Conservation (phyloP, 2,888 invertebrate genomes). For the Heliconius erato region DNA sequence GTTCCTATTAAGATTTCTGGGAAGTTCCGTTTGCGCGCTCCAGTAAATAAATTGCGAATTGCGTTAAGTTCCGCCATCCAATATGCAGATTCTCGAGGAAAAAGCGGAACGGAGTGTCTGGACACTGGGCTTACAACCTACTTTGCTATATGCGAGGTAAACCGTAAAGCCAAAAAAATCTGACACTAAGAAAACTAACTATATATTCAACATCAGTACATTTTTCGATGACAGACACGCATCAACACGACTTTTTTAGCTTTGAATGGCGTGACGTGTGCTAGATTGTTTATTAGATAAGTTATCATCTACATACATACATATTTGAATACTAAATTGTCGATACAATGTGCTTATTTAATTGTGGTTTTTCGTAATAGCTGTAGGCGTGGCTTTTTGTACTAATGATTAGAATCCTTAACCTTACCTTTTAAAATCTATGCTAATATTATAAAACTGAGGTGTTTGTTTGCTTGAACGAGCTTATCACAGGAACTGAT, state of each 20-base stretch:
- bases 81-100: neutral
- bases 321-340: slow-evolving; percentile 29
- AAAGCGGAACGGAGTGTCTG: neutral
- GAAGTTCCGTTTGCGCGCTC: neutral
- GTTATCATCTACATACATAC: slow-evolving; percentile 13
- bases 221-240: slow-evolving; percentile 7
- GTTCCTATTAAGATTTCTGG: neutral
- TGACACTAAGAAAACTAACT: neutral
- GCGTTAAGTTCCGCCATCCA: neutral
- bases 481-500: too few relatives aligned
- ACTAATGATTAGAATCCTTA: neutral
- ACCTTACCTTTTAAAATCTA: too few relatives aligned
- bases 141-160: neutral
- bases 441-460: too few relatives aligned
- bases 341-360: neutral
- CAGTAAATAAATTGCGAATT: neutral
- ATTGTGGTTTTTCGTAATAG: neutral
- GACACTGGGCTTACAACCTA: neutral
- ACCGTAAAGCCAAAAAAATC: neutral
- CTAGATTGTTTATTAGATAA: slow-evolving; percentile 32
- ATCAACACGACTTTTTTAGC: slow-evolving; percentile 41
- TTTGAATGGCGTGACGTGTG: slow-evolving; percentile 46
- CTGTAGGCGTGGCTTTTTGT: slow-evolving; percentile 9
- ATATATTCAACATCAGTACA: neutral
- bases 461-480: too few relatives aligned